Conservation (phyloP, 2,888 invertebrate species). For the Cerceris ruficornis region DNA sequence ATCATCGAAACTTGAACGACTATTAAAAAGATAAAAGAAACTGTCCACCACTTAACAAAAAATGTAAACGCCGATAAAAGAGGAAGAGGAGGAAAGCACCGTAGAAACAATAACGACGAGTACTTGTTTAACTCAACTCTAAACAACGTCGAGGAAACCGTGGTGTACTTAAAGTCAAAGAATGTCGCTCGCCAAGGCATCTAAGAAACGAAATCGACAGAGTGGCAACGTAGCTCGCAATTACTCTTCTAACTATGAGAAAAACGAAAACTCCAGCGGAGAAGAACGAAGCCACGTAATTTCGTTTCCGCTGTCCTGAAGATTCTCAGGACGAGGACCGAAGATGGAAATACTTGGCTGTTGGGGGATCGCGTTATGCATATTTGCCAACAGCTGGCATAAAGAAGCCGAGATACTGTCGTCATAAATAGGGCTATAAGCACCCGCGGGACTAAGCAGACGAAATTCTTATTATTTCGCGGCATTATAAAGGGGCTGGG, state of each 20-base stretch:
- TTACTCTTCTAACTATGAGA: neutral
- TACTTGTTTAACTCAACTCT: too few species aligned
- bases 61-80: too few species aligned
- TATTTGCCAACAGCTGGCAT: slow-evolving; percentile 55
- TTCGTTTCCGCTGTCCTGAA: neutral
- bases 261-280: slow-evolving; percentile 1
- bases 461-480: slow-evolving; percentile 73
- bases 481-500: slow-evolving; percentile 42
- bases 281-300: slow-evolving; percentile 20
- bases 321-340: slow-evolving; percentile 22
- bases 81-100: too few species aligned
- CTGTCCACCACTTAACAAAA: too few species aligned
- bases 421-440: slow-evolving; percentile 67
- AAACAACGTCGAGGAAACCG: too few species aligned
- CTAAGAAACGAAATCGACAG: too few species aligned
- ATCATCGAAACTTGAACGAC: too few species aligned
- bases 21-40: too few species aligned
- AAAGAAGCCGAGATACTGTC: slow-evolving; percentile 58
- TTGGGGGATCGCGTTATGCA: slow-evolving; percentile 51
- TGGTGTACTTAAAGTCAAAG: too few species aligned
- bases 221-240: too few species aligned
- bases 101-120: too few species aligned
- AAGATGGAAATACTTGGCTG: slow-evolving; percentile 42
- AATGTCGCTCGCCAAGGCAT: too few species aligned
- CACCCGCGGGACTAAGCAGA: slow-evolving; percentile 64